phyloP scores from a whole-genome alignment of 1,140 invertebrate species.

The Oncopeltus fasciatus region DNA sequence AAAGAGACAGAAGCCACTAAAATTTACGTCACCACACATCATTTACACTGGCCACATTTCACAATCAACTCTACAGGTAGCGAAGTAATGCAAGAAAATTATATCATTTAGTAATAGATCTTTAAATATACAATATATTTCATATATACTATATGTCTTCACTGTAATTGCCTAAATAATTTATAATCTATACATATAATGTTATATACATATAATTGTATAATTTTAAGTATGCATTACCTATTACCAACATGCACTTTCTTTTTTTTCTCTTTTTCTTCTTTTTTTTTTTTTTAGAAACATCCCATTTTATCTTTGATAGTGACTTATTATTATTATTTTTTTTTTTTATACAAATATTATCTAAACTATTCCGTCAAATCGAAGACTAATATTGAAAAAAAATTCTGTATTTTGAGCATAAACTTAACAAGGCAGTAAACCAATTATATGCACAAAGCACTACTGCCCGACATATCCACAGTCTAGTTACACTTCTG shows the following conservation, averaged over 20 bases:
- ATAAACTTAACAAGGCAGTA: too few species aligned
- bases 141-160: constrained; percentile 5
- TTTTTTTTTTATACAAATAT: too few species aligned
- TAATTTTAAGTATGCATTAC: background rate
- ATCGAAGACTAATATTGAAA: too few species aligned
- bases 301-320: too few species aligned
- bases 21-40: constrained; percentile 6
- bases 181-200: background rate
- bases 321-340: too few species aligned
- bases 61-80: constrained; percentile 18
- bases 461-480: too few species aligned
- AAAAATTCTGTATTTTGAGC: too few species aligned
- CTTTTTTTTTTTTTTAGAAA: too few species aligned
- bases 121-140: constrained; percentile 6
- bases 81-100: constrained; percentile 18
- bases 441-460: too few species aligned
- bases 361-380: too few species aligned
- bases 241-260: constrained; percentile 7
- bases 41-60: constrained; percentile 17
- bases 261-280: too few species aligned
- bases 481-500: too few species aligned
- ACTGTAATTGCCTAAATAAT: constrained; percentile 7
- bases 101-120: constrained; percentile 12
- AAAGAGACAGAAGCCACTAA: constrained; percentile 1
- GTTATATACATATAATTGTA: constrained; percentile 4